Base-by-base conservation (phyloP, 2,888 invertebrate genomes). In the Autographa pulchrina region DNA sequence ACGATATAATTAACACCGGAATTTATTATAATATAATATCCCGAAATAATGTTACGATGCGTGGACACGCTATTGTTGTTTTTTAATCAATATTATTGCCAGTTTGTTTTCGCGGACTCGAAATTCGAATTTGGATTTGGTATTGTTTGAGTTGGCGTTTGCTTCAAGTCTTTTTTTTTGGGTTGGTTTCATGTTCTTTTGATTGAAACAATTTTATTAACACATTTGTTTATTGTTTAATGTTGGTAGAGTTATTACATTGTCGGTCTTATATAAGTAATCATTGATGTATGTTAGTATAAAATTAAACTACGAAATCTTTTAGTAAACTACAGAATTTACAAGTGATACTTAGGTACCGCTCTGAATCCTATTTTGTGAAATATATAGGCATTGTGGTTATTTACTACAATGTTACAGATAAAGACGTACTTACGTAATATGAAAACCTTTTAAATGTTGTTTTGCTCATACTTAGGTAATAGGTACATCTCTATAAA, bases 1-100 rank as follows among this genome's bases (percentile, higher is more conserved):
- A 92, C 93, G 92, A 93, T 92, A 92, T 92, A 93, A 95, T 95
- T 95, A 95, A 93, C 91, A 89, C 91, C 86, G 85, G 89, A 93
- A 95, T 94, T 94, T 94, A 94, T 94, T 89, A 88, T 88, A 86
- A 88, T 86, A 88, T 86, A 88, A 85, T 85, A 85, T 87, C 88
- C 89, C 85, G 74, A 86, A 84, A 81, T 89, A 89, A 78, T 86
- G 80, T 88, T 86, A 89, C 85, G 89, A 89, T 85, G 85, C 86
- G 81, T 90, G 90, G 90, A 89, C 91, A 91, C 88, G 91, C 91
- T 88, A 91, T 92, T 91, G 89, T 90, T 88, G 83, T 86, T 85
- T 84, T 81, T 80, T 82, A 83, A 81, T 74, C 70, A 83, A 78
- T 77, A 72, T 77, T 78, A 83, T 77, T 81, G 71, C 72, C 84